A percentile compares a stretch with the other conserved stretches of the same genome.
phyloP scores from a whole-genome alignment of 2,797 vertebrate genomes.

The Arvicola amphibius region DNA sequence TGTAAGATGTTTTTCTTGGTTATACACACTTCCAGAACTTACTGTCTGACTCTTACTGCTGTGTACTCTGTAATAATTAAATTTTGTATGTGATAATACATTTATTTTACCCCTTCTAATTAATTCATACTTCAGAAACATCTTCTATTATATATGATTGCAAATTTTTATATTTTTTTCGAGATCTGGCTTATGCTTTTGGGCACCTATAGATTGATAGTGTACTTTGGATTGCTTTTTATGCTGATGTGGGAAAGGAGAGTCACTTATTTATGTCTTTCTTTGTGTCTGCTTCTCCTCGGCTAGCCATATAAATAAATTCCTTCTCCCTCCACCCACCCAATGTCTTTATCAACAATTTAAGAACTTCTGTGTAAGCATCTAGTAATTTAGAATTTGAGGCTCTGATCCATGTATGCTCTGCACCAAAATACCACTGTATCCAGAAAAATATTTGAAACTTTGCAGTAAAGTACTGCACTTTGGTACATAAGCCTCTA shows the following conservation, averaged over 20 bases:
- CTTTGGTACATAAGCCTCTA: background rate
- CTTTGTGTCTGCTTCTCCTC: background rate
- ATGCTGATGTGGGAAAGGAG: background rate
- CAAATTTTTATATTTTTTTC: background rate
- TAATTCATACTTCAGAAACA: background rate
- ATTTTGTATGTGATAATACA: background rate
- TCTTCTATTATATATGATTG: background rate
- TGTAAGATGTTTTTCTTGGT: background rate
- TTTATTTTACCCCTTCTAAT: background rate
- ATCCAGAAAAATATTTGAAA: background rate
- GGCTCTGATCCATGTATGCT: background rate
- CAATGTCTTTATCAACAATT: background rate
- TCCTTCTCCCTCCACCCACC: background rate
- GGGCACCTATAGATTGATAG: background rate
- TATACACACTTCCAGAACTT: background rate
- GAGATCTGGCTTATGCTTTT: background rate
- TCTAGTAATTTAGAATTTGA: background rate
- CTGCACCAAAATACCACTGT: background rate
- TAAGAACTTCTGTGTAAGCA: background rate
- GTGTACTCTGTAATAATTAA: background rate
- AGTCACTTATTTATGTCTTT: background rate
- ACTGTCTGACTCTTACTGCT: background rate
- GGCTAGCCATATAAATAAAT: background rate
- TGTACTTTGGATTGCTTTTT: background rate
- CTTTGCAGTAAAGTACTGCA: background rate